A percentile compares a stretch with the other conserved stretches of the same genome.
Evolutionary conservation across 1,140 invertebrate species (phyloP).

Genomic region (Drosophila pandora): DNA sequence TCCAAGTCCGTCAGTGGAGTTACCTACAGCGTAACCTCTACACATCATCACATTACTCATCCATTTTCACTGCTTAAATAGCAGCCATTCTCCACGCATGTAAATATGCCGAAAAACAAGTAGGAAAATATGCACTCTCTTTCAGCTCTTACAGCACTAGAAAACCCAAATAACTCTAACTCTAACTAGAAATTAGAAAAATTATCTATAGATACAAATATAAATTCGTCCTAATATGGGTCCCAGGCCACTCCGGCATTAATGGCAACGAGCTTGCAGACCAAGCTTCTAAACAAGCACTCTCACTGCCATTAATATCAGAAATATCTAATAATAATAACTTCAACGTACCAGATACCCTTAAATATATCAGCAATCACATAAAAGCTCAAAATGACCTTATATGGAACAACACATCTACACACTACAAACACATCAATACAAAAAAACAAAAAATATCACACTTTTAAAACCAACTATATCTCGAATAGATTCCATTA

Average conservation of each 20-base stretch:
- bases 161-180: too few species aligned
- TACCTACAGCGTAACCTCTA: not conserved
- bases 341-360: slow-evolving; percentile 2
- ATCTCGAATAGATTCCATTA: not conserved
- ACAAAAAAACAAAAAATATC: not conserved
- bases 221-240: slow-evolving; percentile 13
- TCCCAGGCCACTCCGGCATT: slow-evolving; percentile 7
- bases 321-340: too few species aligned
- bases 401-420: not conserved
- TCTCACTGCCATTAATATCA: slow-evolving; percentile 5
- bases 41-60: too few species aligned
- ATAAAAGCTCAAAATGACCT: slow-evolving; percentile 3
- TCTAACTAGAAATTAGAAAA: too few species aligned
- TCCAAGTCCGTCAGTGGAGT: not conserved
- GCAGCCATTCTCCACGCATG: too few species aligned
- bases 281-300: slow-evolving; percentile 11
- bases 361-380: slow-evolving; percentile 4
- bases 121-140: too few species aligned
- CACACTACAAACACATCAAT: not conserved
- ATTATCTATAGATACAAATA: too few species aligned
- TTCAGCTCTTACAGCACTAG: too few species aligned
- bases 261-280: slow-evolving; percentile 7
- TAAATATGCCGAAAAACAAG: too few species aligned
- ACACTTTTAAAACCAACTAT: not conserved
- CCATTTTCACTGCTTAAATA: too few species aligned